phyloP scores from a whole-genome alignment of 2,797 vertebrate genomes.

The Diplodus puntazzo region DNA sequence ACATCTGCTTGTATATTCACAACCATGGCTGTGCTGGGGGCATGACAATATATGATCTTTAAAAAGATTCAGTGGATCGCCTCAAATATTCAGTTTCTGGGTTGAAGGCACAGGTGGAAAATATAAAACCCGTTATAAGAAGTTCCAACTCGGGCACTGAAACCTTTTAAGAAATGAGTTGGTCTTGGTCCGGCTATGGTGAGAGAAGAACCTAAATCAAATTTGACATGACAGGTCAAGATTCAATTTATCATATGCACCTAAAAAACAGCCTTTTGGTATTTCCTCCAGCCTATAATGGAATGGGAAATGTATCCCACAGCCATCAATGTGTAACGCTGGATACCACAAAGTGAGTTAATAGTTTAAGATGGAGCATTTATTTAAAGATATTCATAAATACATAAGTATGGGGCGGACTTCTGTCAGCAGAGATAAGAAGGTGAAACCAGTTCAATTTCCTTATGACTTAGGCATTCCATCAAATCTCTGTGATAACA shows the following conservation, averaged over 20 bases:
- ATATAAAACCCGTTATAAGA: not conserved
- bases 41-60: not conserved
- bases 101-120: not conserved
- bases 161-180: slow-evolving; percentile 6
- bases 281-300: not conserved
- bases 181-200: slow-evolving; percentile 4
- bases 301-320: not conserved
- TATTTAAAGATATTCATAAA: slow-evolving; percentile 48
- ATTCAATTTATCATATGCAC: not conserved
- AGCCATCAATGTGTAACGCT: slow-evolving; percentile 2
- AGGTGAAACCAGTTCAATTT: slow-evolving; percentile 14
- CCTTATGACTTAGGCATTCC: not conserved
- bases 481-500: slow-evolving; percentile 30
- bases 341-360: not conserved
- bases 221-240: slow-evolving; percentile 2
- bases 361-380: slow-evolving; percentile 29
- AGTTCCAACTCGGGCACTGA: not conserved
- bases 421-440: slow-evolving; percentile 1
- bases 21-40: no score
- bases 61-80: not conserved
- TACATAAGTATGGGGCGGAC: slow-evolving; percentile 37
- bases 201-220: slow-evolving; percentile 12
- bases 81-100: not conserved
- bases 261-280: not conserved
- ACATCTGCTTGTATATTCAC: no score